Evolutionary conservation across 2,888 invertebrate species (phyloP).

Genomic region (Synergus gifuensis): DNA sequence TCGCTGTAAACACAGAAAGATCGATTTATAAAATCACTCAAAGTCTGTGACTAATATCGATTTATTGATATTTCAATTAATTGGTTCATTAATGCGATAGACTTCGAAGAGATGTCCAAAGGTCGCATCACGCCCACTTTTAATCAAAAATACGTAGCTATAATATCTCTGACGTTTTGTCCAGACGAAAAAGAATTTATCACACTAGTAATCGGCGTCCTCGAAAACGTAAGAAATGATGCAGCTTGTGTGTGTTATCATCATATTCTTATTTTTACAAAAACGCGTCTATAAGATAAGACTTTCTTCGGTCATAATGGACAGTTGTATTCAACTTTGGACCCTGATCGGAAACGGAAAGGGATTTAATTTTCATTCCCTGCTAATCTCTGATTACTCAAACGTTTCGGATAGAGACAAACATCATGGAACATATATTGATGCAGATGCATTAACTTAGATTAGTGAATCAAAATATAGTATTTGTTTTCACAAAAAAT

Average conservation of each 20-base stretch:
- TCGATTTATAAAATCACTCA: background rate
- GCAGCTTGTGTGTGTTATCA: background rate
- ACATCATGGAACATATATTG: no score
- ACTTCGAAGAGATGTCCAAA: constrained; percentile 10
- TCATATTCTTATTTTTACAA: background rate
- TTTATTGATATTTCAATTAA: constrained; percentile 23
- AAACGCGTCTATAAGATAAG: constrained; percentile 7
- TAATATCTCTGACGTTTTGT: constrained; percentile 31
- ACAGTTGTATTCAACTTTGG: constrained; percentile 18
- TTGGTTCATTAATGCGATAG: background rate
- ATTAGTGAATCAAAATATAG: background rate
- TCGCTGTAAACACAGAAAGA: no score
- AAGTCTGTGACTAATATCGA: background rate
- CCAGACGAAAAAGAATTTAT: constrained; percentile 7
- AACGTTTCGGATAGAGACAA: background rate
- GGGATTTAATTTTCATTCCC: background rate
- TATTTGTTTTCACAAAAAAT: background rate
- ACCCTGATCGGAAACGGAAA: background rate
- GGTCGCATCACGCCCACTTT: constrained; percentile 32
- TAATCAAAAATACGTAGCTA: constrained; percentile 21
- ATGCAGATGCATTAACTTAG: background rate
- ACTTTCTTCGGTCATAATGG: constrained; percentile 1
- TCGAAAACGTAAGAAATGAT: constrained; percentile 30
- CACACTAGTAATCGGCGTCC: background rate
- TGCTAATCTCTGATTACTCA: background rate